phyloP scores from a whole-genome alignment of 2,888 invertebrate species.

The Epirrita christyi region DNA sequence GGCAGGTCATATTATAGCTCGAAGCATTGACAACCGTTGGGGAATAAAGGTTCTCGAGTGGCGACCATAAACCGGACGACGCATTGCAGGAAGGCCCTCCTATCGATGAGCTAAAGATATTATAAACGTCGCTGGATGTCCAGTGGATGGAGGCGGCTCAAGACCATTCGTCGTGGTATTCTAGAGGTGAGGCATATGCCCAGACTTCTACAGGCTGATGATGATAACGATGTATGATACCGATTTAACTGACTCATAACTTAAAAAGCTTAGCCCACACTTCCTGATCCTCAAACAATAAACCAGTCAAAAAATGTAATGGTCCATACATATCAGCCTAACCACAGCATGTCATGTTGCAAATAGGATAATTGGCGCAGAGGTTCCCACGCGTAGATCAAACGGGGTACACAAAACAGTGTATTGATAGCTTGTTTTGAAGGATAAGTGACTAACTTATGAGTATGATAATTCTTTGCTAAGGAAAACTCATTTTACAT shows the following conservation, averaged over 20 bases:
- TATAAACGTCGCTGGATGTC: too few relatives aligned
- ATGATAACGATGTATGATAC: too few relatives aligned
- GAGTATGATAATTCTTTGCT: neutral
- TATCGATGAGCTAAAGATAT: too few relatives aligned
- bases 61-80: too few relatives aligned
- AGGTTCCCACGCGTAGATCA: conserved; percentile 56
- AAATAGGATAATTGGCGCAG: conserved; percentile 70
- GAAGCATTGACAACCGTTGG: too few relatives aligned
- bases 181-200: too few relatives aligned
- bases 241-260: neutral
- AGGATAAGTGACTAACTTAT: neutral
- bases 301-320: conserved; percentile 53
- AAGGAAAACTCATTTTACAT: neutral
- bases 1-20: too few relatives aligned
- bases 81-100: too few relatives aligned
- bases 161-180: too few relatives aligned
- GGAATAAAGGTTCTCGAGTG: too few relatives aligned
- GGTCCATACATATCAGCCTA: conserved; percentile 51
- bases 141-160: too few relatives aligned
- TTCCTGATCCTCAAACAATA: conserved; percentile 40
- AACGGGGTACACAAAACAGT: conserved; percentile 17
- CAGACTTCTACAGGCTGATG: too few relatives aligned
- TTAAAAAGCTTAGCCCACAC: conserved; percentile 5
- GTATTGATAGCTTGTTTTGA: conserved; percentile 6
- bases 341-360: conserved; percentile 46